These are phyloP conservation scores for Leptinotarsa haldemani DNA, from an alignment of 2,888 invertebrate genomes.

Conservation along the genomic window DNA sequence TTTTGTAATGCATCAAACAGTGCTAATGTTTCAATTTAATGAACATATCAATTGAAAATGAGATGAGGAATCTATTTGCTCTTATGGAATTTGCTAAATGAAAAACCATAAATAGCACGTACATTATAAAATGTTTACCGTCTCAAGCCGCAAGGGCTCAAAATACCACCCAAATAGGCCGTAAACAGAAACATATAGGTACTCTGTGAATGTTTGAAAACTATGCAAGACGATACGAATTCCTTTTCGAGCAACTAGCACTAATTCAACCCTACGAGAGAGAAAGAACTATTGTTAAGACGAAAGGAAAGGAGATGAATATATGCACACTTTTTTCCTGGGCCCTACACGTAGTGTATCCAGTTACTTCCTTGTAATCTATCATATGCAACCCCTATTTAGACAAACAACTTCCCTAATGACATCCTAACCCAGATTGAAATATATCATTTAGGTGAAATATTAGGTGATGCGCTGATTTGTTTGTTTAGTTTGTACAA, in stretches of 20 bases:
- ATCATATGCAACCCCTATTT: constrained; percentile 56
- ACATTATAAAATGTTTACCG: neutral
- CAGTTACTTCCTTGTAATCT: constrained; percentile 56
- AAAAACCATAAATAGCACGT: neutral
- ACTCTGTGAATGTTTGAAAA: constrained; percentile 39
- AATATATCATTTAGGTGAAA: constrained; percentile 41
- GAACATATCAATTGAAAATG: neutral
- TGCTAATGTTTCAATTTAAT: no score
- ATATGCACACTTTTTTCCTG: constrained; percentile 32
- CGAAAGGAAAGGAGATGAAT: constrained; percentile 10
- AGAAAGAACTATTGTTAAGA: constrained; percentile 17
- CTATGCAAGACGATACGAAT: constrained; percentile 43
- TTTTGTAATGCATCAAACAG: no score
- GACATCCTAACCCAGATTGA: constrained; percentile 46
- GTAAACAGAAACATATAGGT: constrained; percentile 33
- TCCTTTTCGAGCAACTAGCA: constrained; percentile 41
- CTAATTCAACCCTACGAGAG: constrained; percentile 34
- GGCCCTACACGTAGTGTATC: constrained; percentile 43
- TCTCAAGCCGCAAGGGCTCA: constrained; percentile 20
- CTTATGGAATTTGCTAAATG: neutral
- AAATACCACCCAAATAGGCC: constrained; percentile 40
- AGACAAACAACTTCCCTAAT: constrained; percentile 59
- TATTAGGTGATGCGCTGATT: constrained; percentile 39
- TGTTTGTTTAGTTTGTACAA: constrained; percentile 36
- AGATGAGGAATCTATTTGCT: neutral